Base-by-base conservation (phyloP, 2,113 vertebrate genomes). In the Sisor rabdophorus region DNA sequence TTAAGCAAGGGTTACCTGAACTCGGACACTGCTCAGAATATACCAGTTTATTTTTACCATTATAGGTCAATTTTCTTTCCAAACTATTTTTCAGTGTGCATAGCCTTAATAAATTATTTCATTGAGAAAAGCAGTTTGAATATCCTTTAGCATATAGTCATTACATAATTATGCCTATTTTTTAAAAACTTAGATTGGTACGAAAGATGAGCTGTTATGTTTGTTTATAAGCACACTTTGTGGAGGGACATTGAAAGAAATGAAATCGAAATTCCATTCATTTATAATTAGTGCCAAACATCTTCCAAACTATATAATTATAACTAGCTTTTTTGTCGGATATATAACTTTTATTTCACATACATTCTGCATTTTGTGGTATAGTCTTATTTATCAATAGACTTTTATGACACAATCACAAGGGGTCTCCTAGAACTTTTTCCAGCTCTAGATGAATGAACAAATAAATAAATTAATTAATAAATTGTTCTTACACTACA, bases 51-150 rank as follows among this genome's bases (percentile, higher is more conserved):
- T 2, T 32, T 19, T 19, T 20, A 16, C 1, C 8, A 17, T 36
- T 20, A 2, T 17, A 9, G 19, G 36, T 17, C 10, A n/a, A 24
- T 24, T 4, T 65, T 24, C 13, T 65, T 65, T 65, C 11, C 3
- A 0, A 24, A 47, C 12, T 47, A 15, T 65, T 65, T 65, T 65
- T 24, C 40, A 24, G 40, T 17, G 40, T 44, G 20, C 44, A 65
- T 65, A 26, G 47, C 65, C 47, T 36, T 19, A 20, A 30, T 69
- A 52, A 69, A 9, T 30, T 47, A 13, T 67, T n/a, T 67, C 47
- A 28, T 7, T 69, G 24, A 68, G 32, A n/a, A 15, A 68, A 68
- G 65, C 47, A 20, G 47, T 52, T 69, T 69, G 9, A 69, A 69
- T 69, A 8, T 52, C 16, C 52, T 52, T 9, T 17, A 20, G 16